phyloP scores from a whole-genome alignment of 2,888 invertebrate genomes.

The Agapostemon virescens region DNA sequence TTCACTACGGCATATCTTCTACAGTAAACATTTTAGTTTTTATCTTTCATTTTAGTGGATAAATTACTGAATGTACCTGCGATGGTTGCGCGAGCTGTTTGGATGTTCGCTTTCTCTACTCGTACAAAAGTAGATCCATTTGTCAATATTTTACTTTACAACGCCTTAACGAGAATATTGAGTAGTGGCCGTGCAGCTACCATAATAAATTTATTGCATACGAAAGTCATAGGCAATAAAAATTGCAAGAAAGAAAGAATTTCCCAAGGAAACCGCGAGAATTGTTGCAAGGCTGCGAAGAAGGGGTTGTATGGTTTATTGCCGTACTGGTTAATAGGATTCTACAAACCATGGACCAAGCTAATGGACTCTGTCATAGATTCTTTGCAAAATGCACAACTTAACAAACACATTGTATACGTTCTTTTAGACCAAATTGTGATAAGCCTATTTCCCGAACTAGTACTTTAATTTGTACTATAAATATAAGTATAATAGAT shows the following conservation, averaged over 20 bases:
- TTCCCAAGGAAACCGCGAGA: conserved; percentile 50
- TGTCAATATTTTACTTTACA: conserved; percentile 69
- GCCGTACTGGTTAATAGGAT: conserved; percentile 75
- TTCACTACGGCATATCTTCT: background rate
- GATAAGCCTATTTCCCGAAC: conserved; percentile 89
- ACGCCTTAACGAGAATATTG: conserved; percentile 72
- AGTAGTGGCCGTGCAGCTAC: conserved; percentile 76
- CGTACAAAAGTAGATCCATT: conserved; percentile 72
- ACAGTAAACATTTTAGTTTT: background rate
- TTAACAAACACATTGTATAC: conserved; percentile 87
- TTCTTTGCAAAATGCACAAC: conserved; percentile 81
- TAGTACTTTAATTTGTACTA: conserved; percentile 26
- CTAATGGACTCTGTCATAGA: conserved; percentile 76
- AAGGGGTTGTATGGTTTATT: conserved; percentile 72
- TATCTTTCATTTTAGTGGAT: conserved; percentile 70
- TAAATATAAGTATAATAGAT: background rate
- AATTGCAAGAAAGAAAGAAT: conserved; percentile 47
- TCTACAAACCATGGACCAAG: conserved; percentile 73
- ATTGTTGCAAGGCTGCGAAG: conserved; percentile 71
- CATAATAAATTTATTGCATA: conserved; percentile 75
- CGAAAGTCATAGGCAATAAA: conserved; percentile 69
- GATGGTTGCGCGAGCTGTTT: conserved; percentile 68
- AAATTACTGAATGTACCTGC: conserved; percentile 68
- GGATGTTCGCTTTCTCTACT: conserved; percentile 73
- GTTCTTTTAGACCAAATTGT: conserved; percentile 89